These are phyloP conservation scores for Drosophila mimica DNA, from an alignment of 2,888 invertebrate species.

Conservation along the genomic window DNA sequence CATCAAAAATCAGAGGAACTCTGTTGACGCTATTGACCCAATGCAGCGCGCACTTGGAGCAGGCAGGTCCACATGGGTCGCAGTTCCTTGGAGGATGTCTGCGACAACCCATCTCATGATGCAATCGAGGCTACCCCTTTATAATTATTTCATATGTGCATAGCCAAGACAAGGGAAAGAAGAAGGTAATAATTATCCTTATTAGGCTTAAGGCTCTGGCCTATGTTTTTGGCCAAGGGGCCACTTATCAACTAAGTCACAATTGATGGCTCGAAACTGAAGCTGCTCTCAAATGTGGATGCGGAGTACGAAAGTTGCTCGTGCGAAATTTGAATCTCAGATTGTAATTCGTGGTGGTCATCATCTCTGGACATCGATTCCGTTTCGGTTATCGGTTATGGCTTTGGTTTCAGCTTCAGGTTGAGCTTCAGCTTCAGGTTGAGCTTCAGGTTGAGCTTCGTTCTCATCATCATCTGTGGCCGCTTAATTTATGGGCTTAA, in stretches of 20 bases:
- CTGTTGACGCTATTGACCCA: neutral
- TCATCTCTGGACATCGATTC: constrained; percentile 23
- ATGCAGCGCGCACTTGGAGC: neutral
- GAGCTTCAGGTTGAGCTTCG: constrained; percentile 17
- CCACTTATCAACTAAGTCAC: constrained; percentile 41
- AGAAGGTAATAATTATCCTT: neutral
- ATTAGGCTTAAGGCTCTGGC: constrained; percentile 22
- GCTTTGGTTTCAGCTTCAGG: neutral
- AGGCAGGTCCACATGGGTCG: neutral
- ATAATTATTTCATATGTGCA: neutral
- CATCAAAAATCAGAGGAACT: neutral
- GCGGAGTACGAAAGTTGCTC: constrained; percentile 3
- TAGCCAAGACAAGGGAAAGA: neutral
- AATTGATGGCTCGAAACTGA: constrained; percentile 7
- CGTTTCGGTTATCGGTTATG: constrained; percentile 11
- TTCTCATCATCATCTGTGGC: constrained; percentile 50
- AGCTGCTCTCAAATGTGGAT: neutral
- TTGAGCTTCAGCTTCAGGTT: neutral
- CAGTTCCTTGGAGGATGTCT: neutral
- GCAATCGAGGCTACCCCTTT: neutral
- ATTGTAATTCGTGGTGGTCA: constrained; percentile 39
- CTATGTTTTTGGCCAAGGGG: constrained; percentile 19
- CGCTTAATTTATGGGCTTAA: constrained; percentile 64
- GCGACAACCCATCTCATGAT: neutral
- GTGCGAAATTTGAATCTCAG: constrained; percentile 44